Conservation (phyloP, 2,797 vertebrate genomes). For the Tenualosa thibaudeaui region DNA sequence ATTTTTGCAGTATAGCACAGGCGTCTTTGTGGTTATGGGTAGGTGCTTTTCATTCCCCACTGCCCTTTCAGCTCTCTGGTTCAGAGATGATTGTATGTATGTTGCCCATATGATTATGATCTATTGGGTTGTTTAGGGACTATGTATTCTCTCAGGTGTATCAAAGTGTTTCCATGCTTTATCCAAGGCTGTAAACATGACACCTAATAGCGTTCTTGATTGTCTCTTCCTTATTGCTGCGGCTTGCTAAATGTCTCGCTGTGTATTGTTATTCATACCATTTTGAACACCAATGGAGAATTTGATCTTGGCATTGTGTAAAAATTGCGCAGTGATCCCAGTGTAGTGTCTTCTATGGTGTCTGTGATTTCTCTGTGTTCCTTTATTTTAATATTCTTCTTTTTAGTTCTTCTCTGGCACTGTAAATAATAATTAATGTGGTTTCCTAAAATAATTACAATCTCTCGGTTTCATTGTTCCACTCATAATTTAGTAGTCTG, state of each 20-base stretch:
- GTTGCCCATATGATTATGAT: conserved; percentile 24
- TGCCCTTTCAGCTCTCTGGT: conserved; percentile 3
- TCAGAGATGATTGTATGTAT: conserved; percentile 5
- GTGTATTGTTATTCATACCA: background rate
- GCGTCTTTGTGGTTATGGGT: background rate
- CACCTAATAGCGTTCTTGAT: background rate
- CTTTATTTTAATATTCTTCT: background rate
- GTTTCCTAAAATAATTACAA: background rate
- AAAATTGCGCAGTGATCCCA: background rate
- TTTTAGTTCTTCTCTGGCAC: background rate
- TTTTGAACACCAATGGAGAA: background rate
- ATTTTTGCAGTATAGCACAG: background rate
- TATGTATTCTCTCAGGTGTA: background rate
- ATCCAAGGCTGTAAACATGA: conserved; percentile 1
- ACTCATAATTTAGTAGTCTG: background rate
- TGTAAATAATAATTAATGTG: background rate
- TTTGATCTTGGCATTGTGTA: background rate
- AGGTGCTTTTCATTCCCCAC: conserved; percentile 3
- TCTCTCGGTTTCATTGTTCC: background rate
- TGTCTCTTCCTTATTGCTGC: background rate
- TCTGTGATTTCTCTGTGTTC: background rate
- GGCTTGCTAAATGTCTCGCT: background rate
- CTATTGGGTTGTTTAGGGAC: background rate
- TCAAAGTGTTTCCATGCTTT: conserved; percentile 4
- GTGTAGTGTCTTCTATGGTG: background rate